A percentile compares a stretch with the other conserved stretches of the same genome.
Conservation (phyloP, 2,113 vertebrate species). For the Helogale parvula region DNA sequence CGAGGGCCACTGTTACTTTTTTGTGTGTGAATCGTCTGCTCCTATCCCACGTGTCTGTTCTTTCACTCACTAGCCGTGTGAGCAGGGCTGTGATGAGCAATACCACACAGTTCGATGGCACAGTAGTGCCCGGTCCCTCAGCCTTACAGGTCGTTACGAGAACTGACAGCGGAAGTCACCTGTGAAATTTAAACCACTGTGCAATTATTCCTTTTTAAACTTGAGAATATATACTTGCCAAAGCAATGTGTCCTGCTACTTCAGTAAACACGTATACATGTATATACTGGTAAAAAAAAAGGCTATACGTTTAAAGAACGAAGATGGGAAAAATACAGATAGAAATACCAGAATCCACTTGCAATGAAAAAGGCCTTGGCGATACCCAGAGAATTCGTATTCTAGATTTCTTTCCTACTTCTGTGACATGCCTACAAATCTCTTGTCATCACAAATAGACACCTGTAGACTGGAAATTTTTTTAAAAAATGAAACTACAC, state of each 20-base stretch:
- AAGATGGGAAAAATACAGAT: not conserved
- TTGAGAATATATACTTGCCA: not conserved
- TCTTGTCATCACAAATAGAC: not conserved
- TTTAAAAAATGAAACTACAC: not conserved
- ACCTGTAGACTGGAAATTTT: not conserved
- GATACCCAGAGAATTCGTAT: not conserved
- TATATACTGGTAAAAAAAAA: not conserved
- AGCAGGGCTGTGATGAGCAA: not conserved
- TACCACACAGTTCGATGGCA: not conserved
- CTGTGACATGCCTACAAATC: not conserved
- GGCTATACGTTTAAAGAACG: not conserved
- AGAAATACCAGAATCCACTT: conserved; percentile 1
- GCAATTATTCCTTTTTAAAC: not conserved
- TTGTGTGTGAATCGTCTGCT: not conserved
- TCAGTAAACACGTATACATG: not conserved
- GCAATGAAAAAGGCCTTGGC: not conserved
- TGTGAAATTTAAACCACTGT: conserved; percentile 1
- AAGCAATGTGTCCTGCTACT: not conserved
- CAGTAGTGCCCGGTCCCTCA: not conserved
- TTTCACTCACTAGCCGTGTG: not conserved
- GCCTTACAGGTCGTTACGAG: not conserved
- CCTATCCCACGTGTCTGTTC: not conserved
- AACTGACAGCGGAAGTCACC: not conserved
- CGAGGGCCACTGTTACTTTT: not conserved
- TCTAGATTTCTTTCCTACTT: conserved; percentile 14